phyloP scores from a whole-genome alignment of 2,113 vertebrate genomes.

The Oxyura jamaicensis region DNA sequence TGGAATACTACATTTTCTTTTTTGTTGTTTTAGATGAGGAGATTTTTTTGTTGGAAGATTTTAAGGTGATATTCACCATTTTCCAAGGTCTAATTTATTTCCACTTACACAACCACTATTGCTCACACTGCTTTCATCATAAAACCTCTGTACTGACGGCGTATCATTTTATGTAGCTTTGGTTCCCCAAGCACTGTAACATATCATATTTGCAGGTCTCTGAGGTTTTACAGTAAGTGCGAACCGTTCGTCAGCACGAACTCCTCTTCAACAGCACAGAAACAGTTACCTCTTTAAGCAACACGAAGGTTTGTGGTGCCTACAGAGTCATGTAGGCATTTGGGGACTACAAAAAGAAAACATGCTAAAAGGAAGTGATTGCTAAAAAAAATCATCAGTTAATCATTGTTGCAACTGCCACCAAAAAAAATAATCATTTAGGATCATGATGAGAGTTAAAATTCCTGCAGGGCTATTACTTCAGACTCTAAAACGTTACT shows the following conservation, averaged over 20 bases:
- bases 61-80: background rate
- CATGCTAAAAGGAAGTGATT: background rate
- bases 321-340: background rate
- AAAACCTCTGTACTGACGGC: background rate
- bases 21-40: background rate
- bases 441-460: no score
- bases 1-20: accelerated
- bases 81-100: background rate
- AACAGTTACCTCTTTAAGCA: background rate
- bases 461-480: background rate
- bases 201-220: no score
- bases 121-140: background rate
- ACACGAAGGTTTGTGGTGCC: background rate
- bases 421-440: background rate
- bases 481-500: background rate
- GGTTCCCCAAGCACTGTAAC: background rate
- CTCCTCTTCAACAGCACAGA: background rate
- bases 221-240: background rate
- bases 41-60: background rate
- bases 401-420: background rate
- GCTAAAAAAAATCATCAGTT: background rate
- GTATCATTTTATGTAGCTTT: accelerated
- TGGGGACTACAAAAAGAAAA: background rate
- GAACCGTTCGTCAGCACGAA: accelerated
- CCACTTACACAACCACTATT: background rate